These are phyloP conservation scores for Candidula unifasciata DNA, from an alignment of 2,888 invertebrate species.

Conservation along the genomic window DNA sequence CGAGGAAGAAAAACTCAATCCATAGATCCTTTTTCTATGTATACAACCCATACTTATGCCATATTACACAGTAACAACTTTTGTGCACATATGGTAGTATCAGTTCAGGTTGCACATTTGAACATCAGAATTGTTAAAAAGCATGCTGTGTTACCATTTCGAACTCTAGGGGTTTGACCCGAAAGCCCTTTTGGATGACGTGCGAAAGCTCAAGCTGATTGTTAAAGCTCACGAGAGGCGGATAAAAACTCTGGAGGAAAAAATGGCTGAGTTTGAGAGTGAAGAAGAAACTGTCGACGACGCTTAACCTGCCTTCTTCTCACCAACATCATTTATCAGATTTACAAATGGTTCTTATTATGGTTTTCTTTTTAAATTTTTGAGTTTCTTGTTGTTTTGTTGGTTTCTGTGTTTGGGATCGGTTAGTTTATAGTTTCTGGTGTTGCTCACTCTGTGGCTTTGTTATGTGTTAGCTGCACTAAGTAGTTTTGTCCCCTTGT, in stretches of 20 bases:
- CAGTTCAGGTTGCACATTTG: not conserved
- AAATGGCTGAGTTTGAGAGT: constrained; percentile 73
- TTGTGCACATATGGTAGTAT: not conserved
- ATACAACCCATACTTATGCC: too few relatives aligned
- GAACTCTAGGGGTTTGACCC: constrained; percentile 73
- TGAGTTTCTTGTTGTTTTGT: not conserved
- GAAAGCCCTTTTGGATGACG: constrained; percentile 76
- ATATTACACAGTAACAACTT: not conserved
- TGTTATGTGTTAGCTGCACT: too few relatives aligned
- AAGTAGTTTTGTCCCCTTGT: too few relatives aligned
- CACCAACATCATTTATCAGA: constrained; percentile 10
- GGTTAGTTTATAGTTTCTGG: not conserved
- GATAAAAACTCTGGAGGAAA: constrained; percentile 77
- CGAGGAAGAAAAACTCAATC: too few relatives aligned
- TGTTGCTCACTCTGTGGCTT: too few relatives aligned
- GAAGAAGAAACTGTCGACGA: constrained; percentile 67
- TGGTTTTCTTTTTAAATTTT: constrained; percentile 36
- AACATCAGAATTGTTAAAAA: not conserved
- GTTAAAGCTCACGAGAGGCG: constrained; percentile 78
- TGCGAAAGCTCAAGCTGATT: constrained; percentile 78
- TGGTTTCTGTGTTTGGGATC: not conserved
- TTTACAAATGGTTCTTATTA: constrained; percentile 17
- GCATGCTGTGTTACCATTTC: not conserved
- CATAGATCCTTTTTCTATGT: too few relatives aligned
- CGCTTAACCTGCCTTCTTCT: constrained; percentile 45